Evolutionary conservation across 2,797 vertebrate genomes (phyloP).

Genomic region (Chiloscyllium punctatum): DNA sequence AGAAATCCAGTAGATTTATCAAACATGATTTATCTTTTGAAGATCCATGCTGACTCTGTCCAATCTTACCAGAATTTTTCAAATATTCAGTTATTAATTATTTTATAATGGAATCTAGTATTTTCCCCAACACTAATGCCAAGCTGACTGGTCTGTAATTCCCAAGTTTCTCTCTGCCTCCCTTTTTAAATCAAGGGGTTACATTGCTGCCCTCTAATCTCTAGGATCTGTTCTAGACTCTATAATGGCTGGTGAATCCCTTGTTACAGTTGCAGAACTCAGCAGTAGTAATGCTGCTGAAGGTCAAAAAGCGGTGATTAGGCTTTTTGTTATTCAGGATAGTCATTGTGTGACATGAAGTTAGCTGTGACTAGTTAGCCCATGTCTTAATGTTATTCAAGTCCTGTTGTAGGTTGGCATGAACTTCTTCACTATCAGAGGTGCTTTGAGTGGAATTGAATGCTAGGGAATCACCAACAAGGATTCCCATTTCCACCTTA

Average conservation of each 20-base stretch:
- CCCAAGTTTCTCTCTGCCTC: too few species aligned
- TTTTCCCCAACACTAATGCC: too few species aligned
- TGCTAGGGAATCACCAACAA: neutral
- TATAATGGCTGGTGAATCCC: neutral
- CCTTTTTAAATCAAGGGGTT: too few species aligned
- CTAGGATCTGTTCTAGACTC: too few species aligned
- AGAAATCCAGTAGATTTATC: too few species aligned
- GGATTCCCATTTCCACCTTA: neutral
- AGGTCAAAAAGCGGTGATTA: neutral
- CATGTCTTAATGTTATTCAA: neutral
- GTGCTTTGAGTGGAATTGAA: neutral
- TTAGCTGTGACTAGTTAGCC: neutral
- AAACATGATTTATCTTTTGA: too few species aligned
- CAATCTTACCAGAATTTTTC: too few species aligned
- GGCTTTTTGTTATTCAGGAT: neutral
- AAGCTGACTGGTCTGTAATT: too few species aligned
- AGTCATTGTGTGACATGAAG: neutral
- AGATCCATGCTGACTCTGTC: too few species aligned
- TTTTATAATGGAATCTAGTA: too few species aligned
- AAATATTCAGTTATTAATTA: too few species aligned
- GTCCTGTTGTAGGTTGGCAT: neutral
- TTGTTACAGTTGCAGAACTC: neutral
- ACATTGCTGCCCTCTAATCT: too few species aligned
- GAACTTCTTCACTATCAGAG: neutral
- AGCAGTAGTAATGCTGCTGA: neutral